phyloP scores from a whole-genome alignment of 2,797 vertebrate species.

The Urosaurus nigricauda region DNA sequence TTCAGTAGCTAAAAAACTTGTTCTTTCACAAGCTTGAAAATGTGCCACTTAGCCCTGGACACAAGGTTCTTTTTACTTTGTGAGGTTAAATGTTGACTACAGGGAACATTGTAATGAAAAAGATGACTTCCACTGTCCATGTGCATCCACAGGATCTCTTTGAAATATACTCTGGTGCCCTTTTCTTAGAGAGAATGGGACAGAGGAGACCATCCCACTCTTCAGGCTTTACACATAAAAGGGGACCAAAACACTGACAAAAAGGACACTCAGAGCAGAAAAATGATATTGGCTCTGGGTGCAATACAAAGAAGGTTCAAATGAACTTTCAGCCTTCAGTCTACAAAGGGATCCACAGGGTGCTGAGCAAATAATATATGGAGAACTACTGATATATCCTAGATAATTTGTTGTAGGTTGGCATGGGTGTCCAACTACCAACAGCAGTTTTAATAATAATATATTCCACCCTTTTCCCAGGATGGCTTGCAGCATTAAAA shows the following conservation, averaged over 20 bases:
- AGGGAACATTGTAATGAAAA: neutral
- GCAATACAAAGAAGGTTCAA: neutral
- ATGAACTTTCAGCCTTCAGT: neutral
- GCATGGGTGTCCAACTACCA: neutral
- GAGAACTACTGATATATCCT: no score
- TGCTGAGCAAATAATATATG: no score
- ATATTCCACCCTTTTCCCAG: no score
- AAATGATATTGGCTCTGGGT: neutral
- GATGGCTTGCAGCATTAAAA: no score
- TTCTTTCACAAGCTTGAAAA: neutral
- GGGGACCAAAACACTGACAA: neutral
- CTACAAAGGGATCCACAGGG: no score
- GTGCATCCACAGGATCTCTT: neutral
- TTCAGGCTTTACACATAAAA: neutral
- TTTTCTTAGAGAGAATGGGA: neutral
- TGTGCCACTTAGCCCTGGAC: neutral
- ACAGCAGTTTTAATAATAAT: neutral
- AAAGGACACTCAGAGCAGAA: neutral
- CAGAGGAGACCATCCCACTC: no score
- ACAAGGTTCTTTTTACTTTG: neutral
- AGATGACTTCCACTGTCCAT: neutral
- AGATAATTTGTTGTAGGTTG: neutral
- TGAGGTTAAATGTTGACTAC: neutral
- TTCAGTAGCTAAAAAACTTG: neutral
- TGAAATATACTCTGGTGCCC: no score